These are phyloP conservation scores for Tenebrosternarchus preto DNA, from an alignment of 2,113 vertebrate species.

Conservation along the genomic window DNA sequence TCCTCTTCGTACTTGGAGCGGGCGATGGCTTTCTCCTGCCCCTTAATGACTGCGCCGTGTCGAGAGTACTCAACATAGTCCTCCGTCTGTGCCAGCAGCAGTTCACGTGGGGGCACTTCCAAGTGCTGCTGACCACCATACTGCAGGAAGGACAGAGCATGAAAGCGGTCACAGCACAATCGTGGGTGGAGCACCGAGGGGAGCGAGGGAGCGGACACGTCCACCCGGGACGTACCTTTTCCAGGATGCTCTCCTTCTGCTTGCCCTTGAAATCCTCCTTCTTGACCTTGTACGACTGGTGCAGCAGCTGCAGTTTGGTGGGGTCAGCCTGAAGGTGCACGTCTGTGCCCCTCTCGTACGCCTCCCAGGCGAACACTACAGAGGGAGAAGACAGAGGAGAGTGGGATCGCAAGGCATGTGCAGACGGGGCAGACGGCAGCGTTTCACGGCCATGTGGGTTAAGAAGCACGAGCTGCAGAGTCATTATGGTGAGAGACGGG, in stretches of 20 bases:
- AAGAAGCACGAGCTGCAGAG: no score
- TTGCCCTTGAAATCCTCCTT: slow-evolving; percentile 96
- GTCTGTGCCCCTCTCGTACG: slow-evolving; percentile 96
- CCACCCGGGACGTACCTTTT: slow-evolving; percentile 80
- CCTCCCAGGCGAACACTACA: slow-evolving; percentile 97
- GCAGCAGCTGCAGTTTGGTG: slow-evolving; percentile 92
- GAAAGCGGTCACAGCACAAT: not conserved
- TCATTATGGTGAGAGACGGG: not conserved
- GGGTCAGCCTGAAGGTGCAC: slow-evolving; percentile 98
- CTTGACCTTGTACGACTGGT: slow-evolving; percentile 96
- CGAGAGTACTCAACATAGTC: slow-evolving; percentile 97
- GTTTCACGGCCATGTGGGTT: no score
- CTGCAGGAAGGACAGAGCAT: slow-evolving; percentile 66
- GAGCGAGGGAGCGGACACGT: no score
- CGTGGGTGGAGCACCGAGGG: no score
- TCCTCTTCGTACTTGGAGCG: slow-evolving; percentile 97
- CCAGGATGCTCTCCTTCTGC: slow-evolving; percentile 92
- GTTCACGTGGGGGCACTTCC: slow-evolving; percentile 85
- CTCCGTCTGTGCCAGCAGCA: slow-evolving; percentile 94
- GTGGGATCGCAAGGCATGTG: not conserved
- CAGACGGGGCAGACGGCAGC: no score
- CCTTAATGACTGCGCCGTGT: slow-evolving; percentile 94
- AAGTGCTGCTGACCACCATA: slow-evolving; percentile 94
- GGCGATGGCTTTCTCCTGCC: slow-evolving; percentile 92
- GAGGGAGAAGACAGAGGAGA: slow-evolving; percentile 6